Conservation (phyloP, 2,888 invertebrate genomes). For the Meloe dianella region DNA sequence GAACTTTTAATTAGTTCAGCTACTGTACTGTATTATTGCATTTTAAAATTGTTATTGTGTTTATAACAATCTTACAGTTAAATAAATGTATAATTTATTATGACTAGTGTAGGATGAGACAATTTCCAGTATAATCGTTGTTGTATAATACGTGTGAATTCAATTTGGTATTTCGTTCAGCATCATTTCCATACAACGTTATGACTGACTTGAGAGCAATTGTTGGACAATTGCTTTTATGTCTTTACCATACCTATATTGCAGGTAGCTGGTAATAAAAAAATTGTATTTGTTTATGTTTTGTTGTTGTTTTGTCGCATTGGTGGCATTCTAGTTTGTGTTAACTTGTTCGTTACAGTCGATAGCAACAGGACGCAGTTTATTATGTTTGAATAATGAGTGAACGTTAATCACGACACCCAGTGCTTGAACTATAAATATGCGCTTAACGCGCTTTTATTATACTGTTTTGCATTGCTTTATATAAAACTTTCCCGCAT, state of each 20-base stretch:
- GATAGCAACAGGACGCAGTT: conserved; percentile 52
- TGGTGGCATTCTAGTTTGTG: conserved; percentile 17
- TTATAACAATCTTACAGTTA: not conserved
- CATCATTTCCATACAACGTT: conserved; percentile 26
- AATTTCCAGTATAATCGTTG: conserved; percentile 27
- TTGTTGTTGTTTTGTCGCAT: conserved; percentile 12
- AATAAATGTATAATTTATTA: conserved; percentile 10
- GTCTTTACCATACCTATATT: conserved; percentile 5
- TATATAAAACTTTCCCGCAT: conserved; percentile 57
- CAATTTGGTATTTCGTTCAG: conserved; percentile 26
- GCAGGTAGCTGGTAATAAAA: not conserved
- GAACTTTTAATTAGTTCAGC: conserved; percentile 3
- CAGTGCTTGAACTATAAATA: conserved; percentile 57
- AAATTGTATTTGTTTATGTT: not conserved
- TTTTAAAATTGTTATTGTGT: conserved; percentile 4
- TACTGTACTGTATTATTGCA: not conserved
- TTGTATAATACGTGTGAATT: conserved; percentile 21
- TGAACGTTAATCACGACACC: conserved; percentile 56
- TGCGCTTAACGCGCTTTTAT: conserved; percentile 57
- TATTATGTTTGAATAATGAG: conserved; percentile 57
- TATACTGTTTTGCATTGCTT: conserved; percentile 57
- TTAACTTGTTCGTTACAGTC: conserved; percentile 46
- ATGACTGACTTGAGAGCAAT: conserved; percentile 30
- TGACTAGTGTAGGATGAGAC: conserved; percentile 20
- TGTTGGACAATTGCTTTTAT: conserved; percentile 23